phyloP scores from a whole-genome alignment of 1,140 invertebrate species.

The Agrypnia vestita region DNA sequence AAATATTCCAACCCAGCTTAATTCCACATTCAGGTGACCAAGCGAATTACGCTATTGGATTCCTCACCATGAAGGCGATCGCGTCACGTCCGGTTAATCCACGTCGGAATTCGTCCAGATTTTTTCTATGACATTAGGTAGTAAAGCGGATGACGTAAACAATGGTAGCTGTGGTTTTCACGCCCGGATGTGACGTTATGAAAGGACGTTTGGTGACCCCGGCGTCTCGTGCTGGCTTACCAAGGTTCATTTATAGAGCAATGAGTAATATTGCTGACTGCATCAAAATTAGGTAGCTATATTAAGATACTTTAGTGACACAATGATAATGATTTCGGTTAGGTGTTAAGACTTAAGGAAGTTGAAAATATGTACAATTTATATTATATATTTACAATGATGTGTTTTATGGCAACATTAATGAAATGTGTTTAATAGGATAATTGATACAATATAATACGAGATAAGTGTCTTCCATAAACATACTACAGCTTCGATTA shows the following conservation, averaged over 20 bases:
- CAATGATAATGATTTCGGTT: no score
- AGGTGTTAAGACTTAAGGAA: no score
- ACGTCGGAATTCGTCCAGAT: conserved; percentile 10
- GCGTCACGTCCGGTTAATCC: conserved; percentile 20
- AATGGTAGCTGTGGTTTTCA: neutral
- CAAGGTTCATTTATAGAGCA: neutral
- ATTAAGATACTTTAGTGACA: no score
- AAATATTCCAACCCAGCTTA: no score
- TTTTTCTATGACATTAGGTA: neutral
- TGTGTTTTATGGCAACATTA: no score
- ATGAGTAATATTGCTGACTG: neutral
- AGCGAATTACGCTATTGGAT: neutral
- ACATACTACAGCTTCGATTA: no score
- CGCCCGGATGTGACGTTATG: conserved; percentile 33
- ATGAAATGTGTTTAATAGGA: no score
- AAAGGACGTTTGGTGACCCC: conserved; percentile 44
- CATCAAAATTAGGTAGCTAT: no score
- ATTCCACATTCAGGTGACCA: neutral
- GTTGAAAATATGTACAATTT: no score
- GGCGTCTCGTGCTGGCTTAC: neutral
- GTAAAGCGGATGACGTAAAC: conserved; percentile 27
- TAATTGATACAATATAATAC: no score
- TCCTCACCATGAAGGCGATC: neutral
- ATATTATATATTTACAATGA: no score
- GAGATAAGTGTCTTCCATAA: no score